Conservation (phyloP, 2,888 invertebrate genomes). For the Temnothorax ravouxi region DNA sequence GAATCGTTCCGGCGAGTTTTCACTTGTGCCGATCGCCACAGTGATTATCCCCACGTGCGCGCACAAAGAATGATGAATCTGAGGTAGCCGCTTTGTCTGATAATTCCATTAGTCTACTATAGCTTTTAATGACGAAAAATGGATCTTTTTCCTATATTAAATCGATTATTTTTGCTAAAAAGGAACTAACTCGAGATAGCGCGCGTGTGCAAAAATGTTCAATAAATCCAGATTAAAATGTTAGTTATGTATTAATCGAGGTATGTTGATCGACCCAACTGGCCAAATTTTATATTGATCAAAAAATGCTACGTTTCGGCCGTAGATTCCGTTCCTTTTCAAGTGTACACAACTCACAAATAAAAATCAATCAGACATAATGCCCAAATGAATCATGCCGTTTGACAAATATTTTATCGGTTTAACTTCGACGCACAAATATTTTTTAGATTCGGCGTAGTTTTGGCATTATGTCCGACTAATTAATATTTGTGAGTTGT, state of each 20-base stretch:
- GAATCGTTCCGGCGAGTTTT: conserved; percentile 68
- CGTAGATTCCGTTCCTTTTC: too few species aligned
- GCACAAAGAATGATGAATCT: conserved; percentile 63
- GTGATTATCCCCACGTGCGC: conserved; percentile 63
- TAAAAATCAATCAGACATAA: too few species aligned
- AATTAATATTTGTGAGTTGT: too few species aligned
- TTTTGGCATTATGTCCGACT: too few species aligned
- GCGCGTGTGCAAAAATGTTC: background rate
- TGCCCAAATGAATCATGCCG: too few species aligned
- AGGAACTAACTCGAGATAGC: conserved; percentile 11
- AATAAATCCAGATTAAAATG: background rate
- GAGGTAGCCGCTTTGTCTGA: conserved; percentile 73
- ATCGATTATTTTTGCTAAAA: conserved; percentile 56
- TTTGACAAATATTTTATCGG: too few species aligned
- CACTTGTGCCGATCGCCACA: conserved; percentile 51
- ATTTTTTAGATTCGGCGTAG: too few species aligned
- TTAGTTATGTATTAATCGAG: background rate
- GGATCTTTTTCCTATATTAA: conserved; percentile 54
- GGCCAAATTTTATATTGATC: too few species aligned
- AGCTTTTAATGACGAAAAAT: conserved; percentile 66
- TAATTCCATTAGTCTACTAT: conserved; percentile 80
- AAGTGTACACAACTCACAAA: too few species aligned
- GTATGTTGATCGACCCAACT: too few species aligned
- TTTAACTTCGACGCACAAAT: too few species aligned
- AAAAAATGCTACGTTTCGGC: too few species aligned